These are phyloP conservation scores for Mionectes olivaceus DNA, from an alignment of 2,797 vertebrate species.

Conservation along the genomic window DNA sequence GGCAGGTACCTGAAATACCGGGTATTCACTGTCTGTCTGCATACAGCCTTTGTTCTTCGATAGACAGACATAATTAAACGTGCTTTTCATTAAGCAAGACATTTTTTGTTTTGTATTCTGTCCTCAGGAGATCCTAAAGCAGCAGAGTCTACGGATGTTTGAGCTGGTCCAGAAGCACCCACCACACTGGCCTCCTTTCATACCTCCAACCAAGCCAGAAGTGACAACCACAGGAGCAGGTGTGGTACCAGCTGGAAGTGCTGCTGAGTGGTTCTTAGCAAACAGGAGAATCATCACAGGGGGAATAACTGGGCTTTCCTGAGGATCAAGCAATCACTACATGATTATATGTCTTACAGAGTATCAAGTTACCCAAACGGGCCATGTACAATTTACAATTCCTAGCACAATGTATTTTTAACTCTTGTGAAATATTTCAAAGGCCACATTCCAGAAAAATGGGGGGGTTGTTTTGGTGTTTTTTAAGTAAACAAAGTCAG, in stretches of 20 bases:
- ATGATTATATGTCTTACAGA: not conserved
- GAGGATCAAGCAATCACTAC: rapidly evolving
- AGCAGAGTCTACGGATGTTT: conserved; percentile 87
- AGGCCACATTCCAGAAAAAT: not conserved
- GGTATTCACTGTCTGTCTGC: not conserved
- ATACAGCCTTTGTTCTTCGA: not conserved
- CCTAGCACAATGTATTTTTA: not conserved
- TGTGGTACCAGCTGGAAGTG: conserved; percentile 3
- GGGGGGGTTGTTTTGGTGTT: rapidly evolving
- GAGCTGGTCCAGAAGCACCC: conserved; percentile 90
- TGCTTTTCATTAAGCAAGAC: not conserved
- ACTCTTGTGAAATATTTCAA: not conserved
- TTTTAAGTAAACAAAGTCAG: not conserved
- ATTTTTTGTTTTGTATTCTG: not conserved
- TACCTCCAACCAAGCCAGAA: conserved; percentile 87
- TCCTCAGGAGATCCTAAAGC: conserved; percentile 85
- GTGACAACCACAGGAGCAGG: conserved; percentile 90
- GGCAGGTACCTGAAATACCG: not conserved
- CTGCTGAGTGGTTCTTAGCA: not conserved
- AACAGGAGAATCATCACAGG: not conserved
- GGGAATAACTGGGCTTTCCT: not conserved
- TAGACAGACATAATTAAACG: not conserved
- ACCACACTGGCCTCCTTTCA: conserved; percentile 88
- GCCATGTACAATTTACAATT: not conserved
- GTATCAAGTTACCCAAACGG: not conserved